Conservation (phyloP, 2,113 vertebrate genomes). For the Pitta sordida region DNA sequence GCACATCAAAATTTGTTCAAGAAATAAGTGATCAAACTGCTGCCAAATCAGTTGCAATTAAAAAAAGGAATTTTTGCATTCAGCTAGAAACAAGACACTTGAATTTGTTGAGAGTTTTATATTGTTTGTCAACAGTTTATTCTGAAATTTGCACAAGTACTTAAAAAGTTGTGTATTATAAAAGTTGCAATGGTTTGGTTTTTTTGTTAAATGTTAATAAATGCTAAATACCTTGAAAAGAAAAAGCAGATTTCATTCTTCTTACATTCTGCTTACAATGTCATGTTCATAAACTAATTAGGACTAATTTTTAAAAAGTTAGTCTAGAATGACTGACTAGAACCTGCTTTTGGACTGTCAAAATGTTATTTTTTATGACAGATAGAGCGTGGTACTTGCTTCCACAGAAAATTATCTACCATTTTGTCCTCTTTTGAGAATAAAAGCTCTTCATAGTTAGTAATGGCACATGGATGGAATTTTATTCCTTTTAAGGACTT, state of each 20-base stretch:
- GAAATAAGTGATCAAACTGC: not conserved
- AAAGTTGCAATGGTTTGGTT: not conserved
- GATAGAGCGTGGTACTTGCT: not conserved
- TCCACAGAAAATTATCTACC: not conserved
- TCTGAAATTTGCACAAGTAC: not conserved
- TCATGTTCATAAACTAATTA: not conserved
- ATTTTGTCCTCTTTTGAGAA: not conserved
- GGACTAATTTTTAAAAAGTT: not conserved
- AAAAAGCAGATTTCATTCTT: not conserved
- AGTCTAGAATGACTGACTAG: not conserved
- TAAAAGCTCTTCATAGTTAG: not conserved
- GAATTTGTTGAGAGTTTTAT: not conserved
- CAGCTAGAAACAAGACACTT: not conserved
- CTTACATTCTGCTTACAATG: not conserved
- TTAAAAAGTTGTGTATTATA: not conserved
- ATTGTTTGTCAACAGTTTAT: conserved; percentile 22
- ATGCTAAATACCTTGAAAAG: not conserved
- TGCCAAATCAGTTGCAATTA: conserved; percentile 5
- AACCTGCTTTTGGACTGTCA: not conserved
- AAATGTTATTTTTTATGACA: not conserved
- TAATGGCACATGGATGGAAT: not conserved
- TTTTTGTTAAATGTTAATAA: not conserved
- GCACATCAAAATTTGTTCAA: not conserved
- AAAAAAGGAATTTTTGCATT: not conserved
- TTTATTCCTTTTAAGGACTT: not conserved